Evolutionary conservation across 2,888 invertebrate genomes (phyloP).

Genomic region (Zonitis immaculata): DNA sequence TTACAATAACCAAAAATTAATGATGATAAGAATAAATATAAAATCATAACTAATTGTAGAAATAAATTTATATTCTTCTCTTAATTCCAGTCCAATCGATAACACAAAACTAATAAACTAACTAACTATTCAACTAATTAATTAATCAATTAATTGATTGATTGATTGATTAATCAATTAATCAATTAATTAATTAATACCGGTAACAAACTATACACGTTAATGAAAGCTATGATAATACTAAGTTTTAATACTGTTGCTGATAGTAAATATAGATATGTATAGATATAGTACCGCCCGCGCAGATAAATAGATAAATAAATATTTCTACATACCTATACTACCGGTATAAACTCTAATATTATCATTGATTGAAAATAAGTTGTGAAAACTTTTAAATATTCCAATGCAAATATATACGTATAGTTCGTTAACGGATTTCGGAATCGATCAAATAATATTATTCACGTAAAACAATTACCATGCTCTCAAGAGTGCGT

Average conservation of each 20-base stretch:
- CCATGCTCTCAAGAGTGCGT: too few species aligned
- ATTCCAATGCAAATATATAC: background rate
- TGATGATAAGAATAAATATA: conserved; percentile 9
- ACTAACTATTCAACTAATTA: too few species aligned
- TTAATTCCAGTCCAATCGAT: too few species aligned
- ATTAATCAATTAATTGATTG: too few species aligned
- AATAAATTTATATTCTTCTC: background rate
- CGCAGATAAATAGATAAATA: conserved; percentile 36
- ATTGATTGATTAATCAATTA: too few species aligned
- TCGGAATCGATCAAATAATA: too few species aligned
- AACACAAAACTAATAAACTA: too few species aligned
- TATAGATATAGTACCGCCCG: conserved; percentile 39
- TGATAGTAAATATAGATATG: conserved; percentile 45
- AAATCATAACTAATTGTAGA: conserved; percentile 13
- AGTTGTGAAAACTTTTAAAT: background rate
- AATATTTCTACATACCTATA: conserved; percentile 25
- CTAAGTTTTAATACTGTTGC: conserved; percentile 29
- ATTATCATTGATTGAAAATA: background rate
- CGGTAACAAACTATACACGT: conserved; percentile 29
- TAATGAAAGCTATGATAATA: conserved; percentile 34
- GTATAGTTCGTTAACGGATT: background rate
- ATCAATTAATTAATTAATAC: conserved; percentile 11
- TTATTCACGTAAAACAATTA: too few species aligned
- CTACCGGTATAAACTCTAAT: conserved; percentile 22
- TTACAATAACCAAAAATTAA: conserved; percentile 7